Evolutionary conservation across 2,888 invertebrate genomes (phyloP), one percentile per base, ranked within the genome.

Genomic region (Linnaemya vulpina): DNA sequence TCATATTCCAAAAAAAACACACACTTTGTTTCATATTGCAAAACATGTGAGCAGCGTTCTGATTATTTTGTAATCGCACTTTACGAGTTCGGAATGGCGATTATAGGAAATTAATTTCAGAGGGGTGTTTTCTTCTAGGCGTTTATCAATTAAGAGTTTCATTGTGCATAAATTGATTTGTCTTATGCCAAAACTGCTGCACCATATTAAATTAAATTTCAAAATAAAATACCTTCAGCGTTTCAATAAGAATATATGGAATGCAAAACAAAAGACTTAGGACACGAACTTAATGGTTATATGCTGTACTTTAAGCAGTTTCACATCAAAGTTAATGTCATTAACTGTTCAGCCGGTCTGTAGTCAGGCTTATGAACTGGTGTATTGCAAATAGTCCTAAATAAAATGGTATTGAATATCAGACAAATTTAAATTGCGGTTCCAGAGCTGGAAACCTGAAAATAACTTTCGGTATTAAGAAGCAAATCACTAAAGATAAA

Each of bases 151-250:
- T 82, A 82, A 71, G 82, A 65, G 63, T 49, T 70, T 76, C 20
- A 58, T 55, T 70, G 70, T 38, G 17, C n/a, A 84, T 68, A 85
- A 78, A 85, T 85, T 85, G 82, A 82, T 85, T 82, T 85, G 84
- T 85, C 82, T 78, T 74, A 78, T 78, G 43, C 53, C 68, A 73
- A n/a, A 77, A 77, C 73, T 77, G 49, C 25, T 74, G 35, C 58
- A 62, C 17, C 30, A 40, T 49, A 63, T 46, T 55, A 65, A 76
- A 49, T 30, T 35, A 35, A 70, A 46, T 0, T 30, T 30, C 38
- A 58, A 71, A 15, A 43, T 49, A 25, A 60, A 73, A 30, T 30
- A 13, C 13, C n/a, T 73, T 49, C 15, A 78, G 30, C 53, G 9
- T 13, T 67, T 79, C n/a, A 62, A 67, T 22, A 20, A 53, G 38